Conservation (phyloP, 2,888 invertebrate genomes). For the Cheilosia impressa region DNA sequence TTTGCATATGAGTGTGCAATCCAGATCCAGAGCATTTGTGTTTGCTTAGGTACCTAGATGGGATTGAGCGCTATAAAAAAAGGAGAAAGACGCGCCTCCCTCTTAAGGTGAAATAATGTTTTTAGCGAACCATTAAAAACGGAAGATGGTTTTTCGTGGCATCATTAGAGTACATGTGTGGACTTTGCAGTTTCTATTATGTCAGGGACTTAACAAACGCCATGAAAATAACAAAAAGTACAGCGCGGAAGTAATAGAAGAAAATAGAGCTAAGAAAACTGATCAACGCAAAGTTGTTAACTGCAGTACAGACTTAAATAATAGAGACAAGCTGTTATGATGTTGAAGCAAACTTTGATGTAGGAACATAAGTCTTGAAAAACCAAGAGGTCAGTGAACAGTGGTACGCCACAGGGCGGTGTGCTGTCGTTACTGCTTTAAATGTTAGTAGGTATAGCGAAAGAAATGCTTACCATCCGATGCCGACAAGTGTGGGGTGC, state of each 20-base stretch:
- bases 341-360: no score
- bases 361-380: no score
- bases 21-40: neutral
- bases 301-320: no score
- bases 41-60: conserved; percentile 13
- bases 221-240: neutral
- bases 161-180: neutral
- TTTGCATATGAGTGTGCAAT: conserved; percentile 51
- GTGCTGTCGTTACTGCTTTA: no score
- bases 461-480: no score
- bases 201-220: no score
- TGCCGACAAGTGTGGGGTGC: no score
- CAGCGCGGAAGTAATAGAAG: neutral
- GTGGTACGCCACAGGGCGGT: no score
- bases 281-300: neutral
- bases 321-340: no score
- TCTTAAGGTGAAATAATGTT: conserved; percentile 15
- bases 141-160: neutral
- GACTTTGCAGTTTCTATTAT: neutral
- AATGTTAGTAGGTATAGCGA: no score
- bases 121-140: conserved; percentile 31
- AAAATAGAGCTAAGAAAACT: neutral
- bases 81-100: neutral
- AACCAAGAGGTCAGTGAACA: no score
- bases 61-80: conserved; percentile 18